These are phyloP conservation scores for Chalcis sispes DNA, from an alignment of 2,888 invertebrate genomes.

Conservation along the genomic window DNA sequence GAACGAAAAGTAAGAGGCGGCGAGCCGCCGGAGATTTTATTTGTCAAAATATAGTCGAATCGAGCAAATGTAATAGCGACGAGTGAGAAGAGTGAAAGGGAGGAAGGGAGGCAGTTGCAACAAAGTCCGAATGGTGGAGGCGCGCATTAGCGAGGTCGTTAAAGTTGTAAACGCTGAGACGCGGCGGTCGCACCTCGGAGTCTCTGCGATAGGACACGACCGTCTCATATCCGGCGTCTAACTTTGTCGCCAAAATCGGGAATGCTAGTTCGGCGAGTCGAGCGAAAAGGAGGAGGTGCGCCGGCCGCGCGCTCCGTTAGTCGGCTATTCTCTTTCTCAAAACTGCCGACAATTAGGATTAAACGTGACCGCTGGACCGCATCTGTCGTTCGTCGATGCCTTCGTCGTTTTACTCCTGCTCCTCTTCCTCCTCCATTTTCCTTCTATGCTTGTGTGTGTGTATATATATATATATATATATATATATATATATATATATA, in stretches of 20 bases:
- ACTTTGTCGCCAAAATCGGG: slow-evolving; percentile 59
- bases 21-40: background rate
- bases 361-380: slow-evolving; percentile 59
- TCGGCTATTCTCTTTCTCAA: slow-evolving; percentile 46
- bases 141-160: slow-evolving; percentile 65
- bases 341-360: slow-evolving; percentile 60
- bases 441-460: too few species aligned
- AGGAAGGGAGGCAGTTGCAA: too few species aligned
- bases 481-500: too few species aligned
- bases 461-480: too few species aligned
- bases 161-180: slow-evolving; percentile 64
- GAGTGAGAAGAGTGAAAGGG: too few species aligned
- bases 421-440: background rate
- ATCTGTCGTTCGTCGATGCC: slow-evolving; percentile 42
- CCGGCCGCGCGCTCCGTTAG: slow-evolving; percentile 49
- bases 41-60: background rate
- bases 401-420: background rate
- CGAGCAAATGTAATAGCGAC: too few species aligned
- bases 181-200: background rate
- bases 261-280: slow-evolving; percentile 56
- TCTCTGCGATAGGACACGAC: slow-evolving; percentile 57
- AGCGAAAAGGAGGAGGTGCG: slow-evolving; percentile 32
- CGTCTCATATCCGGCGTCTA: slow-evolving; percentile 60
- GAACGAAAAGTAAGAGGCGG: too few species aligned
- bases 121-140: too few species aligned